Base-by-base conservation (phyloP, 2,113 vertebrate genomes). In the Xenopus borealis region DNA sequence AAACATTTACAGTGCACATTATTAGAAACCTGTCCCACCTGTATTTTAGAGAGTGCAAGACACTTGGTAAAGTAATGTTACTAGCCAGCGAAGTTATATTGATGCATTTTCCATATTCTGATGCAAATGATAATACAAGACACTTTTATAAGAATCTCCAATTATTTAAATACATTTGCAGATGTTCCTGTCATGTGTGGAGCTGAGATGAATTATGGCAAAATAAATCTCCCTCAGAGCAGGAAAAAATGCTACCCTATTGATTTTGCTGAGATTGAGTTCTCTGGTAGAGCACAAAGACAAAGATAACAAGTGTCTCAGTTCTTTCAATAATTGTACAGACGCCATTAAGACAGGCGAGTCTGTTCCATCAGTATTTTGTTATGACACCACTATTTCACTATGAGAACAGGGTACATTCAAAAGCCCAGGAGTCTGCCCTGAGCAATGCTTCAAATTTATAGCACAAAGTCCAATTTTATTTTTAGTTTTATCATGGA, bases 241-340 rank as follows among this genome's bases (percentile, higher is more conserved):
- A 62, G 19, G 19, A 64, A 33, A 13, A 64, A 64, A 64, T 10
- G 30, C 1, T 40, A 23, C 40, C 62, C 30, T 64, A 64, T 64
- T 44, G 62, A 64, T 64, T 64, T 64, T 44, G 44, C 59, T 62
- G 61, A 62, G 61, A 23, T 23, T 30, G 23, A 27, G 61, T 11
- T 62, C 61, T 23, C 12, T 17, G 30, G 62, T 27, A 64, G 27
- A 53, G 12, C 12, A 53, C 12, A 17, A 10, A n/a, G 27, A n/a
- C 30, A 64, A 33, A 12, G 30, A 44, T 64, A 64, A 44, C 62
- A 44, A 40, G 62, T 12, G 30, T 14, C 16, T 62, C 19, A 10
- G 27, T 64, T 33, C 62, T 13, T 64, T 27, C 30, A 3, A 64
- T 64, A 14, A 5, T 64, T 44, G 3, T 62, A 30, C 9, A 64